Percentiles rank a stretch among this genome's conserved stretches.
Evolutionary conservation across 2,888 invertebrate genomes (phyloP).

Genomic region (Lacanobia wlatinum): DNA sequence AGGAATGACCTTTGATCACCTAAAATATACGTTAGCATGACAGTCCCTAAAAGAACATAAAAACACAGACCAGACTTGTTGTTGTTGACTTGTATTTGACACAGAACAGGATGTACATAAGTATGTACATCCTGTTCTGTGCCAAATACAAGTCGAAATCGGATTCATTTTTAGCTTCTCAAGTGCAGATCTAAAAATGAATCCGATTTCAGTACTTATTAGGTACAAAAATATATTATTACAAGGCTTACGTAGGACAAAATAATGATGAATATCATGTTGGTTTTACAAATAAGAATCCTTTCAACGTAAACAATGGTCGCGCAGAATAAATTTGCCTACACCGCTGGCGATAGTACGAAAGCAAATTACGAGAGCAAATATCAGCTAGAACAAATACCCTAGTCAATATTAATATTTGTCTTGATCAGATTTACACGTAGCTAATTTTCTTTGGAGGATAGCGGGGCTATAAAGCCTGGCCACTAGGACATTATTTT

Average conservation of each 20-base stretch:
- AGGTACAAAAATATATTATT: too few species aligned
- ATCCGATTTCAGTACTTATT: too few species aligned
- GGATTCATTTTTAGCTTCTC: too few species aligned
- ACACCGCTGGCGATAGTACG: slow-evolving; percentile 16
- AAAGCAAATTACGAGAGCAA: slow-evolving; percentile 46
- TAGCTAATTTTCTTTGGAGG: slow-evolving; percentile 31
- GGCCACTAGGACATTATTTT: slow-evolving; percentile 11
- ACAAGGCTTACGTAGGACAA: background rate
- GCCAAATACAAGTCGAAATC: too few species aligned
- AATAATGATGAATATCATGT: background rate
- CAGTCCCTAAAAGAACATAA: too few species aligned
- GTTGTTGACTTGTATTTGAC: too few species aligned
- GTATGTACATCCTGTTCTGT: too few species aligned
- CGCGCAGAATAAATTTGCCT: background rate
- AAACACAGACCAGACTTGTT: too few species aligned
- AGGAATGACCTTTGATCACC: too few species aligned
- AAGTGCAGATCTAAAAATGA: too few species aligned
- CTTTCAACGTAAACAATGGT: slow-evolving; percentile 26
- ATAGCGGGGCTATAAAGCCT: background rate
- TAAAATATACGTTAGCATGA: too few species aligned
- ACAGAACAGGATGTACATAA: too few species aligned
- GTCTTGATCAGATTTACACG: slow-evolving; percentile 33
- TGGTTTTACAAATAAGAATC: slow-evolving; percentile 8
- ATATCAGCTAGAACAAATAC: slow-evolving; percentile 34
- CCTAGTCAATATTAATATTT: slow-evolving; percentile 44